Base-by-base conservation (phyloP, 2,797 vertebrate species). In the Sternotherus odoratus region DNA sequence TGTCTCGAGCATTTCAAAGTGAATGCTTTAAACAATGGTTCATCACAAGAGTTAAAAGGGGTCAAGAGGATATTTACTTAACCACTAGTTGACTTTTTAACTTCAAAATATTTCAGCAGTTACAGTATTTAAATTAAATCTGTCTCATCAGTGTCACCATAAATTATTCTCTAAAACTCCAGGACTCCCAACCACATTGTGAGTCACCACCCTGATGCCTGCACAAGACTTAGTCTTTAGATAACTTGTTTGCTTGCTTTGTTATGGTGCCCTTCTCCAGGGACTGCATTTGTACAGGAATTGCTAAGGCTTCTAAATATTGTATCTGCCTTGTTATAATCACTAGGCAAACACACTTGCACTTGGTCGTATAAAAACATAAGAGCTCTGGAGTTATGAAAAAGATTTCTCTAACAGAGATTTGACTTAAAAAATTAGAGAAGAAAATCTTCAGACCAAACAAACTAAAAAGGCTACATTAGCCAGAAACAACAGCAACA, bases 281-380 rank as follows among this genome's bases (percentile, higher is more conserved):
- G 92, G 95, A 92, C 84, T 83, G 78, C 95, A 97, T 95, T 97
- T 95, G 87, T 92, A 97, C 95, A 96, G 87, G 93, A 97, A 94
- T 96, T 95, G 86, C 93, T 89, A 96, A 16, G 15, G 74, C 91
- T 95, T 97, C 96, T 97, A 97, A 97, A 98, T 97, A 98, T 89
- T 96, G 95, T 95, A 96, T 97, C 95, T 97, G 89, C 92, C 95
- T 95, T 91, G 89, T 83, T 96, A 89, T 94, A 97, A 97, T 96
- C 90, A 96, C 95, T 94, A 90, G 93, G 16, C 91, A 97, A 98
- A 97, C 92, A 98, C 12, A 95, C 86, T 93, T 93, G 75, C 83
- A 95, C 85, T 95, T 91, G 77, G 48, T 91, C 80, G 54, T 51
- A 89, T n/a, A 53, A 93, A 95, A 86, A 72, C 30, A 72, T n/a